Percentiles rank a stretch among this genome's conserved stretches.
Evolutionary conservation across 2,888 invertebrate species (phyloP).

Genomic region (Neocrepidodera transversa): DNA sequence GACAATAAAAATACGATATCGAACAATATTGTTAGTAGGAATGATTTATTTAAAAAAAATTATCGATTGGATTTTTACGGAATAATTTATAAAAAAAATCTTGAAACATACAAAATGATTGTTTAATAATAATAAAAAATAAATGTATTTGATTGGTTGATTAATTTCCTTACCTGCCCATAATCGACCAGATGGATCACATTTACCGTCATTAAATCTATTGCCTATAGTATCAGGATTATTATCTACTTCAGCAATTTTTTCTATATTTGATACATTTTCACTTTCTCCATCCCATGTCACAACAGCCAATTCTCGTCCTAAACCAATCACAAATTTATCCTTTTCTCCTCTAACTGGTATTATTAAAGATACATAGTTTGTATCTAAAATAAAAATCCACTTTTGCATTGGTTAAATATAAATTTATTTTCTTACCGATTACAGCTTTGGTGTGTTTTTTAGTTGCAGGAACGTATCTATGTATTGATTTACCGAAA

Average conservation of each 20-base stretch:
- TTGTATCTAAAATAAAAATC: not conserved
- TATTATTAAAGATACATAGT: conserved; percentile 20
- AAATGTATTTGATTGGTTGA: too few relatives aligned
- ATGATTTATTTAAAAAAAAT: too few relatives aligned
- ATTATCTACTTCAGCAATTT: conserved; percentile 66
- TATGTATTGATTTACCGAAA: conserved; percentile 48
- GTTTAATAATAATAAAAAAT: too few relatives aligned
- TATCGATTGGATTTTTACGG: too few relatives aligned
- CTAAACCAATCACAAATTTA: conserved; percentile 70
- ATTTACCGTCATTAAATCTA: conserved; percentile 82
- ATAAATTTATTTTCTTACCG: conserved; percentile 42
- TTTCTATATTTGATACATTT: conserved; percentile 61
- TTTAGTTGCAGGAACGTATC: conserved; percentile 48
- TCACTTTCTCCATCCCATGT: conserved; percentile 70
- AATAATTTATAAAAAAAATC: too few relatives aligned
- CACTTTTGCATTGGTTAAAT: too few relatives aligned
- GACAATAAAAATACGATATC: too few relatives aligned
- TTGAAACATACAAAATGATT: too few relatives aligned
- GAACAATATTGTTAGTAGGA: too few relatives aligned
- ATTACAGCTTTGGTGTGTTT: conserved; percentile 46
- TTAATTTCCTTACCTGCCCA: conserved; percentile 61
- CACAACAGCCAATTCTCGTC: conserved; percentile 66
- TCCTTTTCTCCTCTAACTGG: conserved; percentile 65
- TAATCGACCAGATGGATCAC: conserved; percentile 75
- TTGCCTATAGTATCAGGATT: conserved; percentile 62